Conservation (phyloP, 2,113 vertebrate species). For the Podiceps cristatus region DNA sequence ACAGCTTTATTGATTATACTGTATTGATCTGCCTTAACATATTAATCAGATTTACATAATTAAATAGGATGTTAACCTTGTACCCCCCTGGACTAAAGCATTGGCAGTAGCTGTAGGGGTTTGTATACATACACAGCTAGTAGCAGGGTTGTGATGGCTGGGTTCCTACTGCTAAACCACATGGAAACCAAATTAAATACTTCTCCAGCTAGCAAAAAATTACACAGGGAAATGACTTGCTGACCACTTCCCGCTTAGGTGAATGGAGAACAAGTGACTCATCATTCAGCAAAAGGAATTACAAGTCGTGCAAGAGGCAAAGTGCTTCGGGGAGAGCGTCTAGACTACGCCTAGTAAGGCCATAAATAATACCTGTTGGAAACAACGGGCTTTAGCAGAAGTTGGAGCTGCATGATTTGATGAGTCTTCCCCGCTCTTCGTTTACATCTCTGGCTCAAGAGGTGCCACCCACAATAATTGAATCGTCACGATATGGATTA, state of each 20-base stretch:
- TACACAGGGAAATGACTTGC: not conserved
- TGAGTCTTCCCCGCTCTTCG: not conserved
- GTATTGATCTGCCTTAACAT: not conserved
- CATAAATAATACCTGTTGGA: conserved; percentile 52
- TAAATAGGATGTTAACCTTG: not conserved
- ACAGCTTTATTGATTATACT: not conserved
- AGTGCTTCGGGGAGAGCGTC: conserved; percentile 23
- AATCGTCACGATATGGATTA: not conserved
- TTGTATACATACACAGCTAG: not conserved
- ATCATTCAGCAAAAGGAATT: conserved; percentile 48
- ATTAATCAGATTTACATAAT: not conserved
- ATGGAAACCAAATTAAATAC: not conserved
- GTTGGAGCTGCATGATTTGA: not conserved
- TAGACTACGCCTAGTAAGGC: conserved; percentile 33
- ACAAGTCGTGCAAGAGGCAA: conserved; percentile 37
- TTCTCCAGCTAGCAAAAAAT: conserved; percentile 16
- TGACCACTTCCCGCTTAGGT: not conserved
- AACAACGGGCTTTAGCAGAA: not conserved
- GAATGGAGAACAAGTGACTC: conserved; percentile 8
- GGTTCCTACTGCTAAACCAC: not conserved
- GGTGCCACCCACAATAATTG: not conserved
- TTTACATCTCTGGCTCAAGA: not conserved
- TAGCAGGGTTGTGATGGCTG: not conserved
- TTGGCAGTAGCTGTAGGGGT: not conserved
- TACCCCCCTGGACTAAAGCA: not conserved